Percentiles rank a stretch among this genome's conserved stretches.
Conservation (phyloP, 1,140 invertebrate genomes). For the Drosophila pachea region DNA sequence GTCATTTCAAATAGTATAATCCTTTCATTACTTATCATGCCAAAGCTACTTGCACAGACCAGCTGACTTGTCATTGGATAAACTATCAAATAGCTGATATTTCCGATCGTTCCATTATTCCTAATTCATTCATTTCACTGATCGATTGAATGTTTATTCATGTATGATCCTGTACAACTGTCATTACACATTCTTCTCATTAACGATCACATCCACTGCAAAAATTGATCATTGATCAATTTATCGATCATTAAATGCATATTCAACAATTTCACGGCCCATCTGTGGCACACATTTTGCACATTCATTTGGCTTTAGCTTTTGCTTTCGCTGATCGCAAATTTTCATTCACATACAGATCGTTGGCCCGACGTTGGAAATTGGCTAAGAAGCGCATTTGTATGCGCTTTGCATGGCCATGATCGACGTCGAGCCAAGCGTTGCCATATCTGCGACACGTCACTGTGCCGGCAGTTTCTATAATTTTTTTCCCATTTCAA, state of each 20-base stretch:
- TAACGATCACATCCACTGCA: neutral
- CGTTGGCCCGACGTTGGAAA: constrained; percentile 5
- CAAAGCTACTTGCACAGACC: no score
- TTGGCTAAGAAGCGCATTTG: constrained; percentile 48
- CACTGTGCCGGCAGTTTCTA: constrained; percentile 25
- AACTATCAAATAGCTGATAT: no score
- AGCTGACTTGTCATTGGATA: neutral
- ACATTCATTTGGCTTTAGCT: constrained; percentile 23
- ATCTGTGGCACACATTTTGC: constrained; percentile 23
- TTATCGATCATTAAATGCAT: constrained; percentile 19
- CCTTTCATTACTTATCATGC: no score
- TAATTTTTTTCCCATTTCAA: constrained; percentile 40
- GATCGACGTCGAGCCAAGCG: constrained; percentile 37
- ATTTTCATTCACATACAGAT: constrained; percentile 19
- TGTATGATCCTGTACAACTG: neutral
- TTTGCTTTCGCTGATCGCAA: constrained; percentile 27
- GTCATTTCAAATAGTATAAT: no score
- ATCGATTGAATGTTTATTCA: neutral
- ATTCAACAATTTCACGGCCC: constrained; percentile 14
- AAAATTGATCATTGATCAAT: neutral
- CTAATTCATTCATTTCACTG: neutral
- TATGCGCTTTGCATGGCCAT: constrained; percentile 50
- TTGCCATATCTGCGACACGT: constrained; percentile 54
- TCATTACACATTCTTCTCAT: neutral
- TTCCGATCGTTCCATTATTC: neutral